phyloP scores from a whole-genome alignment of 92 coral and sea anemone species.

The Porites lobata region DNA sequence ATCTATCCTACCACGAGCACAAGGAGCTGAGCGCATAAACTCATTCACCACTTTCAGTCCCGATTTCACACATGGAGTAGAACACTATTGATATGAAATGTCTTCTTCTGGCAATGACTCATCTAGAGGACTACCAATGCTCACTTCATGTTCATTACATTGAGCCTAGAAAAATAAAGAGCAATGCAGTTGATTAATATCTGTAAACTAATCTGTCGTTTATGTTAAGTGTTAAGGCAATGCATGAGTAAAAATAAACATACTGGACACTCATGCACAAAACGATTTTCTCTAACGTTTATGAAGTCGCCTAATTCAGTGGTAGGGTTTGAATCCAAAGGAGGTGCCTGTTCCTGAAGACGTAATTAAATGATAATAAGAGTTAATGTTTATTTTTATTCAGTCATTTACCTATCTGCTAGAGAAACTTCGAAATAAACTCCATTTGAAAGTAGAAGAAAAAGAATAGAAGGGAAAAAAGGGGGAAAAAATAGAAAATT shows the following conservation, averaged over 20 bases:
- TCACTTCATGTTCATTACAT: background rate
- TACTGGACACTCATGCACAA: background rate
- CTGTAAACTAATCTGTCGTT: background rate
- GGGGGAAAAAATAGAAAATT: no score
- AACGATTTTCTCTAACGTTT: background rate
- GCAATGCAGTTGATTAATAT: background rate
- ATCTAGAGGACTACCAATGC: background rate
- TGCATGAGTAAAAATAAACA: slow-evolving; percentile 12
- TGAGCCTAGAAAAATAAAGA: background rate
- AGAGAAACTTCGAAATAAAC: no score
- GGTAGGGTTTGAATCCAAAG: no score
- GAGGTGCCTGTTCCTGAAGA: no score
- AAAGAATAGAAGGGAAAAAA: no score
- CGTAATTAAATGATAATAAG: no score
- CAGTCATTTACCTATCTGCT: no score
- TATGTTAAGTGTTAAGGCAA: background rate
- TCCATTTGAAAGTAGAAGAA: no score
- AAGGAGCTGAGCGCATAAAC: background rate
- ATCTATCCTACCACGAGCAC: slow-evolving; percentile 24
- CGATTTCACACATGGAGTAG: slow-evolving; percentile 40
- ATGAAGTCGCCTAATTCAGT: background rate
- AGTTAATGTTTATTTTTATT: no score
- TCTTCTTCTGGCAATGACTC: slow-evolving; percentile 8
- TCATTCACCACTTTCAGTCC: slow-evolving; percentile 23
- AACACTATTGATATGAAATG: slow-evolving; percentile 19